Base-by-base conservation (phyloP, 1,140 invertebrate genomes). In the Diprion similis region DNA sequence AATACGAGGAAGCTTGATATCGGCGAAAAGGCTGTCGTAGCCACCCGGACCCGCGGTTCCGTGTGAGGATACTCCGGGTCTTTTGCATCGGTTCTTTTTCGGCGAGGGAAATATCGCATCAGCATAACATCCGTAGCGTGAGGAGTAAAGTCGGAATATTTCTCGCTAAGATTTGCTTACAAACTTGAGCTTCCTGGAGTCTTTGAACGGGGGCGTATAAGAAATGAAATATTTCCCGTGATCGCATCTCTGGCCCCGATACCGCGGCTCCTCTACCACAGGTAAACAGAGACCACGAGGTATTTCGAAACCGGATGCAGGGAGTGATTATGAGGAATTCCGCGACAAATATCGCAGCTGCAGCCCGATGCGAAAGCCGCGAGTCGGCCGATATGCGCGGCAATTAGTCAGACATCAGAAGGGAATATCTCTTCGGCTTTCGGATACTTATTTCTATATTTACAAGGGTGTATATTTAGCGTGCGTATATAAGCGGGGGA, bases 381-480 rank as follows among this genome's bases (percentile, higher is more conserved):
- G 24, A 37, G 24, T 37, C 24, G 24, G 24, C 24, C 24, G 24
- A 37, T 37, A 37, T 6, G 24, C 24, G 51, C 51, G 51, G 51
- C 51, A 59, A 59, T 59, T 59, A 59, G 51, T 59, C 51, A 59
- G 51, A 59, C 51, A 59, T 59, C 51, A 15, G 51, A 59, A 17
- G n/a, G n/a, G 79, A 78, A 85, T 85, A 83, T 84, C 84, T 85
- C 83, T 59, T 13, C 78, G 79, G 80, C 79, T 81, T 83, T 83
- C 85, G 85, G 84, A 86, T 86, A 85, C 79, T 78, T 59, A 9
- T 9, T 77, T 85, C 84, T 87, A 86, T 86, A 87, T 86, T 87
- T 86, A 83, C 81, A 82, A 77, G 46, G 76, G 80, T 13, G 78
- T 87, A 87, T 85, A 86, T 86, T 86, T 86, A 87, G 86, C 24